Conservation (phyloP, 2,797 vertebrate species). For the Antennarius maculatus region DNA sequence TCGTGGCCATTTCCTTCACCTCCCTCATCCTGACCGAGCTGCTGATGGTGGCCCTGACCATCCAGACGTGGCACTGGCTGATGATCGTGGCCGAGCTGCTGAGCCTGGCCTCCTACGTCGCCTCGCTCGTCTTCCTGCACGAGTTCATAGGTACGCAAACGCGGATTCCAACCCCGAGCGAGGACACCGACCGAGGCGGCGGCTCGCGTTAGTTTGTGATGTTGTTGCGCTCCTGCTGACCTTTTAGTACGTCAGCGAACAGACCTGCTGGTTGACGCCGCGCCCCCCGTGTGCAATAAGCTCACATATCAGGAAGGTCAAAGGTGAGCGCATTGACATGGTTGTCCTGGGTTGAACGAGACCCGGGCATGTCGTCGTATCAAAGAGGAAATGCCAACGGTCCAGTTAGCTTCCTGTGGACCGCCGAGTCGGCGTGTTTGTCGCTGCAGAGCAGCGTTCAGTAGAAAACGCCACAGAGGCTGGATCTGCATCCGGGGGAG, state of each 20-base stretch:
- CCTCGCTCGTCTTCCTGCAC: conserved; percentile 96
- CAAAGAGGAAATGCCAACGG: conserved; percentile 75
- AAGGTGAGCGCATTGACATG: conserved; percentile 56
- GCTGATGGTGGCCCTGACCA: conserved; percentile 96
- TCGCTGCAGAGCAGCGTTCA: conserved; percentile 28
- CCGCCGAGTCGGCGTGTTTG: conserved; percentile 64
- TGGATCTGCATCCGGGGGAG: no score
- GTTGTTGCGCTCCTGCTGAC: conserved; percentile 29
- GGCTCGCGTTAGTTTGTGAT: conserved; percentile 11
- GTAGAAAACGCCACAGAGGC: conserved; percentile 12
- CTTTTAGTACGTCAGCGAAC: conserved; percentile 65
- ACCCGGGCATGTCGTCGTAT: conserved; percentile 17
- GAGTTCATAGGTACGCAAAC: conserved; percentile 90
- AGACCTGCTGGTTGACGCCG: conserved; percentile 14
- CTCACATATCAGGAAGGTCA: conserved; percentile 55
- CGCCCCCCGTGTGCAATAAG: conserved; percentile 59
- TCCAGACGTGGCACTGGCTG: conserved; percentile 97
- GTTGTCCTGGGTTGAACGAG: conserved; percentile 10
- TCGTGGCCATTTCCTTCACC: conserved; percentile 98
- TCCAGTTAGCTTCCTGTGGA: conserved; percentile 68
- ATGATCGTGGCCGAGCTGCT: conserved; percentile 96
- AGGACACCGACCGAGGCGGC: no score
- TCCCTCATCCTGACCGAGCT: conserved; percentile 95
- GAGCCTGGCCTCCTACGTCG: conserved; percentile 94
- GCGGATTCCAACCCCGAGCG: no score